Percentiles rank a stretch among this genome's conserved stretches.
Conservation (phyloP, 2,113 vertebrate species). For the Rhipidura dahli region DNA sequence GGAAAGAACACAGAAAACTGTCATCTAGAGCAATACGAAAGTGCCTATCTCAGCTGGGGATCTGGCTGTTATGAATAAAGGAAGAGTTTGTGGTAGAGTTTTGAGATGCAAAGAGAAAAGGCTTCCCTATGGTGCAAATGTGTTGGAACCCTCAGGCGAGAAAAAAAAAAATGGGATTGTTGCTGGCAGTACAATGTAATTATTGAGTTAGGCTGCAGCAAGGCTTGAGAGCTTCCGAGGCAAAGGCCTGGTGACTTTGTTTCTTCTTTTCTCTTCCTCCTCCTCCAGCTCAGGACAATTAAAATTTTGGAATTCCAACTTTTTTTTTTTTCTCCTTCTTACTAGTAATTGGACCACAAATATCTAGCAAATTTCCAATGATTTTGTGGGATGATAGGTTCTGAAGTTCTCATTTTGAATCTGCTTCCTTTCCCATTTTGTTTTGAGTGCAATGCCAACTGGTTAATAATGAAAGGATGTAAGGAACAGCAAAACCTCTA, state of each 20-base stretch:
- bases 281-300: background rate
- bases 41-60: constrained; percentile 90
- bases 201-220: constrained; percentile 73
- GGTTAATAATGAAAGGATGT: background rate
- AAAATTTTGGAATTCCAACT: constrained; percentile 13
- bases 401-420: background rate
- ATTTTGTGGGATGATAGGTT: background rate
- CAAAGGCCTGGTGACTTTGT: constrained; percentile 53
- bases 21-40: constrained; percentile 84
- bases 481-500: background rate
- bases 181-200: constrained; percentile 79
- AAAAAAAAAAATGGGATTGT: constrained; percentile 82
- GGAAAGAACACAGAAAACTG: constrained; percentile 90
- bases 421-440: background rate
- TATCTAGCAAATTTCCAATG: background rate
- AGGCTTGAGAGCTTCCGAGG: constrained; percentile 63
- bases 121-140: constrained; percentile 86
- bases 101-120: constrained; percentile 82
- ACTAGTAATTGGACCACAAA: background rate
- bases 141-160: constrained; percentile 81
- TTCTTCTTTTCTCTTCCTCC: background rate
- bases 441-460: background rate
- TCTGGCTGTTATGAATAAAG: constrained; percentile 87
- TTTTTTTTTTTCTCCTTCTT: background rate
- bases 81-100: constrained; percentile 84